Conservation (phyloP, 2,888 invertebrate species). For the Morpho achilles region DNA sequence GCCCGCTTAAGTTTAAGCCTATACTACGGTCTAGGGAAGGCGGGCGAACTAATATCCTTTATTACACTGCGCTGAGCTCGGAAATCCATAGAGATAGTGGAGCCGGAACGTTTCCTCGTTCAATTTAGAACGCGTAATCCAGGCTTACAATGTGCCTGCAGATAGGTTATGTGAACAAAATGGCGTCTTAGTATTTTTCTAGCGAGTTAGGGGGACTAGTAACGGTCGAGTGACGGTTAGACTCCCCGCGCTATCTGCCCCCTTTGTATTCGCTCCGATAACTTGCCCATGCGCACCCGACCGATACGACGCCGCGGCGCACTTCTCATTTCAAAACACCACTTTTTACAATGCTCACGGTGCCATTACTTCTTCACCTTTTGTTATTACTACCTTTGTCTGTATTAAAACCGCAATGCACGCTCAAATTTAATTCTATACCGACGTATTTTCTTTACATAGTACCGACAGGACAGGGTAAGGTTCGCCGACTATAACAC, state of each 20-base stretch:
- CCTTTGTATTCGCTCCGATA: slow-evolving; percentile 79
- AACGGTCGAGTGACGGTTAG: slow-evolving; percentile 78
- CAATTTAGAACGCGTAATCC: slow-evolving; percentile 50
- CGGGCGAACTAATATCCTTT: slow-evolving; percentile 56
- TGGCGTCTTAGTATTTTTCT: slow-evolving; percentile 75
- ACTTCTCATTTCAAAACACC: slow-evolving; percentile 69
- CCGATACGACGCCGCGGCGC: slow-evolving; percentile 68
- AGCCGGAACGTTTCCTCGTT: slow-evolving; percentile 54
- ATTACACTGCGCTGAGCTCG: slow-evolving; percentile 47
- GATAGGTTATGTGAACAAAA: slow-evolving; percentile 50
- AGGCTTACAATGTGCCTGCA: slow-evolving; percentile 47
- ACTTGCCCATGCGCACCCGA: slow-evolving; percentile 78
- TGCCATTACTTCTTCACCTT: slow-evolving; percentile 58
- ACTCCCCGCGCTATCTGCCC: slow-evolving; percentile 77
- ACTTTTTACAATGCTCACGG: slow-evolving; percentile 49
- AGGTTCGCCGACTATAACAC: slow-evolving; percentile 53
- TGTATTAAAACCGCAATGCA: slow-evolving; percentile 54
- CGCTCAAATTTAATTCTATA: slow-evolving; percentile 28
- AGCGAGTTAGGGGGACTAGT: slow-evolving; percentile 69
- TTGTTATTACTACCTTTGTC: slow-evolving; percentile 35
- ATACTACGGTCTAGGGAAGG: slow-evolving; percentile 50
- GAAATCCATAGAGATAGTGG: slow-evolving; percentile 41
- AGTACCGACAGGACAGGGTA: slow-evolving; percentile 46
- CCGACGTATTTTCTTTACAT: slow-evolving; percentile 34
- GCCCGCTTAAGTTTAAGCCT: slow-evolving; percentile 46